Evolutionary conservation across 2,797 vertebrate species (phyloP).

Genomic region (Hylomyscus alleni): DNA sequence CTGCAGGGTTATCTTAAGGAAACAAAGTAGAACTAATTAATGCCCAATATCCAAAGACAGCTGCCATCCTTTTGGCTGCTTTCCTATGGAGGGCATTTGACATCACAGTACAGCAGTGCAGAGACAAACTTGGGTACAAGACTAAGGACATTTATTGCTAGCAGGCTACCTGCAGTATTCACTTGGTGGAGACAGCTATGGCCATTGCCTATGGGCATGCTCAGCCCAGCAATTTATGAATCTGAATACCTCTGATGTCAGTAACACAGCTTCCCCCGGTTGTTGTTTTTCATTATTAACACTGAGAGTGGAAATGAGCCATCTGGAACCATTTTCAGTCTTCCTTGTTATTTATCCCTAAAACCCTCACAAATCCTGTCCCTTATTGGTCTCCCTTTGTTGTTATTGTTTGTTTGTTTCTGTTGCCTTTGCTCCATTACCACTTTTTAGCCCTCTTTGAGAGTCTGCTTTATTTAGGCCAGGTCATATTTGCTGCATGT

Average conservation of each 20-base stretch:
- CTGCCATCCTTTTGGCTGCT: background rate
- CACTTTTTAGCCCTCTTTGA: background rate
- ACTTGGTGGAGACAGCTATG: background rate
- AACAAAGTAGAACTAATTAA: slow-evolving; percentile 47
- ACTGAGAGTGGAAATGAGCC: background rate
- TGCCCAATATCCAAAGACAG: slow-evolving; percentile 19
- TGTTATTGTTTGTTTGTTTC: background rate
- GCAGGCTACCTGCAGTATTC: background rate
- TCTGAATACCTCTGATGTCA: background rate
- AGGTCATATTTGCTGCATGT: background rate
- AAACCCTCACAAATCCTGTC: background rate
- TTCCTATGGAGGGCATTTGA: background rate
- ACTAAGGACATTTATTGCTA: background rate
- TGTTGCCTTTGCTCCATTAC: background rate
- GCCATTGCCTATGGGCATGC: background rate
- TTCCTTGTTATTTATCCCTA: background rate
- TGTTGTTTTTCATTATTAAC: slow-evolving; percentile 50
- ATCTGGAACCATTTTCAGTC: background rate
- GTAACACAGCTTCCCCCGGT: background rate
- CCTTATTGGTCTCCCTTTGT: background rate
- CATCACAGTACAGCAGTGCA: background rate
- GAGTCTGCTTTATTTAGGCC: slow-evolving; percentile 36
- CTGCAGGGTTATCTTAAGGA: slow-evolving; percentile 30
- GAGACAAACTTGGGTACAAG: background rate
- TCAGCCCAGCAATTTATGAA: background rate